Percentiles rank a stretch among this genome's conserved stretches.
These are phyloP conservation scores for Oscheius sp. DNA, from an alignment of 2,888 invertebrate species.

Conservation along the genomic window DNA sequence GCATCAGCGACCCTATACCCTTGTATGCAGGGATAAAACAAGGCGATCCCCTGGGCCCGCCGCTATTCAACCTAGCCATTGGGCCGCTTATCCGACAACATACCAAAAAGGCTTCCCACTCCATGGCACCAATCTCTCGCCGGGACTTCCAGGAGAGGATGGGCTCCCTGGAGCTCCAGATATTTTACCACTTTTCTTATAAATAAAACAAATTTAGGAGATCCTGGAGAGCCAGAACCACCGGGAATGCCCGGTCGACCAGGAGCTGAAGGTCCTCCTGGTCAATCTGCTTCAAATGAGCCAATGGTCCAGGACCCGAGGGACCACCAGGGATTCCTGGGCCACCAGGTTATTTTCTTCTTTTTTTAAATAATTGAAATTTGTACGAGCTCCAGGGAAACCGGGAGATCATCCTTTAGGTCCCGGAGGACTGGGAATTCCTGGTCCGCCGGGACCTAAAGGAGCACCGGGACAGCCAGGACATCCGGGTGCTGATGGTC, in stretches of 20 bases:
- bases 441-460: slow-evolving; percentile 59
- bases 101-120: too few species aligned
- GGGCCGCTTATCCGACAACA: too few species aligned
- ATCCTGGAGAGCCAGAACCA: slow-evolving; percentile 38
- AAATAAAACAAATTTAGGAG: neutral
- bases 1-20: too few species aligned
- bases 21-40: too few species aligned
- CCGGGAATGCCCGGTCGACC: slow-evolving; percentile 40
- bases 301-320: slow-evolving; percentile 2
- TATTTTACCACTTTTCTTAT: neutral
- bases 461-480: slow-evolving; percentile 64
- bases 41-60: too few species aligned
- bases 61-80: too few species aligned
- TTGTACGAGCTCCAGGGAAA: neutral
- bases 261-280: slow-evolving; percentile 40
- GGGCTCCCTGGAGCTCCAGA: slow-evolving; percentile 65
- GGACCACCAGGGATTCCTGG: slow-evolving; percentile 5
- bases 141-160: slow-evolving; percentile 64
- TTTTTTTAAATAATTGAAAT: neutral
- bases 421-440: slow-evolving; percentile 2
- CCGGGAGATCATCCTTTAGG: too few species aligned
- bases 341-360: too few species aligned
- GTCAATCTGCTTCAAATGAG: slow-evolving; percentile 1
- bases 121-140: too few species aligned
- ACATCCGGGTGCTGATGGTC: slow-evolving; percentile 62